phyloP scores from a whole-genome alignment of 1,140 invertebrate genomes.

The Coptotermes formosanus region DNA sequence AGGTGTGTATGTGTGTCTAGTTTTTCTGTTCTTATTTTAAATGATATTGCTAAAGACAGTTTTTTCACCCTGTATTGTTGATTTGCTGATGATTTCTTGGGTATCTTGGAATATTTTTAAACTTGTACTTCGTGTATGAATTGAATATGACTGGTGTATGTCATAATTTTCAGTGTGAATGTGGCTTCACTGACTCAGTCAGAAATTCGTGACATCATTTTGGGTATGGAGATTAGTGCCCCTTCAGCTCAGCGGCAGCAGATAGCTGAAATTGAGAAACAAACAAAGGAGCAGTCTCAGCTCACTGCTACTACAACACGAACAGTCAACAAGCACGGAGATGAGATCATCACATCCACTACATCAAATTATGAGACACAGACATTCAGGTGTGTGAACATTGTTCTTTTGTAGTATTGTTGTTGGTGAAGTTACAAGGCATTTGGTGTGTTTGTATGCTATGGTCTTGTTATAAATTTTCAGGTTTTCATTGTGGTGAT shows the following conservation, averaged over 20 bases:
- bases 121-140: neutral
- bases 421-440: too few species aligned
- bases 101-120: neutral
- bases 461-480: too few species aligned
- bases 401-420: too few species aligned
- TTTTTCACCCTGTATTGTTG: too few species aligned
- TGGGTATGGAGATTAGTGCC: slow-evolving; percentile 99
- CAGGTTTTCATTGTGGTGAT: too few species aligned
- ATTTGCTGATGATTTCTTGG: too few species aligned
- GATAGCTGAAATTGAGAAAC: slow-evolving; percentile 99
- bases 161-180: slow-evolving; percentile 71
- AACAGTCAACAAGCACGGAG: slow-evolving; percentile 99
- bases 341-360: slow-evolving; percentile 98
- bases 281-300: slow-evolving; percentile 99
- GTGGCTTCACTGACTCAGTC: slow-evolving; percentile 98
- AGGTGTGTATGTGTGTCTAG: too few species aligned
- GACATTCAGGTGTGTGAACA: slow-evolving; percentile 67
- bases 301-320: slow-evolving; percentile 96
- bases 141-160: too few species aligned
- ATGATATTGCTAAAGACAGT: too few species aligned
- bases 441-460: too few species aligned
- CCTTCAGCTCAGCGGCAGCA: slow-evolving; percentile 98
- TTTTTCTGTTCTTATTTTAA: too few species aligned
- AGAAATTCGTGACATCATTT: slow-evolving; percentile 98
- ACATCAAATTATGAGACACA: slow-evolving; percentile 99